Base-by-base conservation (phyloP, 2,888 invertebrate species). In the Galerucella calmariensis region DNA sequence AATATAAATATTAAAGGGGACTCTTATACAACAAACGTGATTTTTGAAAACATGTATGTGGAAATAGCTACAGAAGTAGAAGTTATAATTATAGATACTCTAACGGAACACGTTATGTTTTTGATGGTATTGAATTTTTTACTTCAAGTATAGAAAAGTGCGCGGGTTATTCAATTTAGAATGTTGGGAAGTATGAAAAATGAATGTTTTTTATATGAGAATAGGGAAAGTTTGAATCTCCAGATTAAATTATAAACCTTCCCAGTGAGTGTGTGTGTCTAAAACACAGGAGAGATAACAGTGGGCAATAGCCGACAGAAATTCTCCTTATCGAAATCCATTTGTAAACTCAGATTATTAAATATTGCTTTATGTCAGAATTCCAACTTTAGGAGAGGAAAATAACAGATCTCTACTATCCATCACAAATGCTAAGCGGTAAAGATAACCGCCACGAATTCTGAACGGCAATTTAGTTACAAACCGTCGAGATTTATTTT, bases 271-370 rank as follows among this genome's bases (percentile, higher is more conserved):
- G 48, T 12, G 48, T 48, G 56, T 10, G 56, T 10, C 56, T 56
- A 20, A 61, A 72, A 72, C 73, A 71, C 67, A 71, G 80, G 76
- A 75, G 78, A 80, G 81, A 82, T 82, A 78, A 82, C 81, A 82
- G 79, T 83, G 81, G 71, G 74, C 80, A 82, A 82, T 83, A 82
- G 80, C 79, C 56, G 78, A 75, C 77, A 77, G 76, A 79, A 76
- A 79, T 78, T 78, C 75, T 79, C 78, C 81, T 82, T 83, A 81
- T 82, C 79, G 79, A 76, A 79, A 81, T 80, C 81, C 82, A 75
- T 78, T 78, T 81, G 81, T 83, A 81, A 83, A 83, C 81, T 82
- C 79, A 79, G 81, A 83, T 84, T 83, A 84, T 84, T 84, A 83
- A 84, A 83, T 84, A 84, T 84, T 79, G 83, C 78, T 76, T 75